Evolutionary conservation across 2,888 invertebrate species (phyloP).

Genomic region (Eristalis tenax): DNA sequence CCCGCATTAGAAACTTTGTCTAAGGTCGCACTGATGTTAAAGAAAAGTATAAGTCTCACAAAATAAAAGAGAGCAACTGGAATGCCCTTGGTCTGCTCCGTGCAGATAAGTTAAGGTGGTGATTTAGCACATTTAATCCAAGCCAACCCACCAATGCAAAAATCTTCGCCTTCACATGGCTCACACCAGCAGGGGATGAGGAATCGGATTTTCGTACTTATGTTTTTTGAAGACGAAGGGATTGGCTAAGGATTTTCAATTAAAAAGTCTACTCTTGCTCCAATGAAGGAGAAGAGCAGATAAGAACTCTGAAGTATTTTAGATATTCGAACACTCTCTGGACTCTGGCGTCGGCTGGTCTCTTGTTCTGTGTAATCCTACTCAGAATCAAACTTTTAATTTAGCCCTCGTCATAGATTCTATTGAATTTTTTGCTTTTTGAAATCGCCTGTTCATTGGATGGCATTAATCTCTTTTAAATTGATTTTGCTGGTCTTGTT

Average conservation of each 20-base stretch:
- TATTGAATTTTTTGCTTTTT: neutral
- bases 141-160: slow-evolving; percentile 29
- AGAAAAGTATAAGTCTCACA: slow-evolving; percentile 28
- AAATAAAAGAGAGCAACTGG: slow-evolving; percentile 15
- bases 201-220: neutral
- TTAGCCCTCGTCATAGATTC: slow-evolving; percentile 40
- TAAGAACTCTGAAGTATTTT: slow-evolving; percentile 31
- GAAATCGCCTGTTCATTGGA: slow-evolving; percentile 8
- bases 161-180: neutral
- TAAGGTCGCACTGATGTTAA: slow-evolving; percentile 38
- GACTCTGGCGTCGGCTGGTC: neutral
- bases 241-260: slow-evolving; percentile 61
- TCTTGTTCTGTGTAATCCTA: slow-evolving; percentile 45
- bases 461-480: slow-evolving; percentile 64
- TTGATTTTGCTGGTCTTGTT: slow-evolving; percentile 49
- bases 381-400: slow-evolving; percentile 58
- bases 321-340: slow-evolving; percentile 25
- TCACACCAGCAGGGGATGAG: neutral
- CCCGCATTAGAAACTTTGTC: slow-evolving; percentile 58
- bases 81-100: slow-evolving; percentile 52
- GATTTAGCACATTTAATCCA: slow-evolving; percentile 67
- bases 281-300: slow-evolving; percentile 65
- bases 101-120: slow-evolving; percentile 67
- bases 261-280: slow-evolving; percentile 64
- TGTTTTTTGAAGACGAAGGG: slow-evolving; percentile 34